phyloP scores from a whole-genome alignment of 1,140 invertebrate species.

The Octopus sinensis region DNA sequence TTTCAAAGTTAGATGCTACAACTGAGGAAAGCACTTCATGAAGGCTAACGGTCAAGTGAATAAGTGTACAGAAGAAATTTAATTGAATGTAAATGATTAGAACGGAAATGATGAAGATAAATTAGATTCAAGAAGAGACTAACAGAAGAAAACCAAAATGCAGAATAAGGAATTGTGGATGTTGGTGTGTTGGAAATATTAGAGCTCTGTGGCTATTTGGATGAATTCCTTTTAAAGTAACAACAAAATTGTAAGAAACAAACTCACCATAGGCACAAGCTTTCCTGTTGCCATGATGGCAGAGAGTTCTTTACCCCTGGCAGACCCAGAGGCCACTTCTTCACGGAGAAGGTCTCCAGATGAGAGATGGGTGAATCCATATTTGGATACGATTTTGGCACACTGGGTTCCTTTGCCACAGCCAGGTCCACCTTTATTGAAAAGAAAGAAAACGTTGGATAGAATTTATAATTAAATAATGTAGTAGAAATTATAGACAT shows the following conservation, averaged over 20 bases:
- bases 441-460: background rate
- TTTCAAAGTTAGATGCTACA: no score
- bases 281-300: conserved; percentile 77
- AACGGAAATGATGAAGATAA: no score
- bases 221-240: no score
- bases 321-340: conserved; percentile 57
- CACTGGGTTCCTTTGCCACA: conserved; percentile 61
- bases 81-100: no score
- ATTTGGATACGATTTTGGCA: conserved; percentile 56
- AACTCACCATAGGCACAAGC: conserved; percentile 67
- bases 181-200: no score
- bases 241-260: background rate
- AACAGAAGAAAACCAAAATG: no score
- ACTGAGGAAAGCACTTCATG: no score
- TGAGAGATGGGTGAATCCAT: conserved; percentile 58
- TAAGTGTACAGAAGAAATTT: no score
- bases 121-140: no score
- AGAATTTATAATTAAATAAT: background rate
- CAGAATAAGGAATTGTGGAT: no score
- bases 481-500: background rate
- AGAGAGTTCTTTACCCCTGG: conserved; percentile 59
- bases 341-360: conserved; percentile 58
- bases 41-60: no score
- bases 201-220: no score
- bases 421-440: conserved; percentile 55